Evolutionary conservation across 2,797 vertebrate genomes (phyloP).

Genomic region (Sebastiscus albofasciatus): DNA sequence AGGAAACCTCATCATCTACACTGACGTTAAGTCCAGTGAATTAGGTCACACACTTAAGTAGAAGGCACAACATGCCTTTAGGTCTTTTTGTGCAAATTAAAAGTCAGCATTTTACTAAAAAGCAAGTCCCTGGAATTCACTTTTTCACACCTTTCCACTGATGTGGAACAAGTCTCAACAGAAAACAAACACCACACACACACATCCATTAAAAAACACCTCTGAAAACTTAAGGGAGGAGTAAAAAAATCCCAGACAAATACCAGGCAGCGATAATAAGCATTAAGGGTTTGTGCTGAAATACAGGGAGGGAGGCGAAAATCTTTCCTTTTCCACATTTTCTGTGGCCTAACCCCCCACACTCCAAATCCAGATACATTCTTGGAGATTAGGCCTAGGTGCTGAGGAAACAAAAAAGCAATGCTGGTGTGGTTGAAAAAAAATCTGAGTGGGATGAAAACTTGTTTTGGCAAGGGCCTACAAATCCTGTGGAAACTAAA

Average conservation of each 20-base stretch:
- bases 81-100: not conserved
- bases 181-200: slow-evolving; percentile 15
- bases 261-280: slow-evolving; percentile 61
- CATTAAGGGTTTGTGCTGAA: slow-evolving; percentile 55
- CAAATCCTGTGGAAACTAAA: slow-evolving; percentile 27
- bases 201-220: not conserved
- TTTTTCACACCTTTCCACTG: slow-evolving; percentile 9
- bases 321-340: slow-evolving; percentile 56
- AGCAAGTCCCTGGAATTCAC: not conserved
- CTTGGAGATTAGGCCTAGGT: slow-evolving; percentile 68
- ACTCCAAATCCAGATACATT: slow-evolving; percentile 68
- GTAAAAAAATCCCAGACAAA: slow-evolving; percentile 50
- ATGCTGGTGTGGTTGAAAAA: slow-evolving; percentile 11
- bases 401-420: slow-evolving; percentile 64
- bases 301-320: slow-evolving; percentile 37
- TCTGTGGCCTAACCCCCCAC: slow-evolving; percentile 41
- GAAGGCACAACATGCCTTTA: not conserved
- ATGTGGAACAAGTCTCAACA: slow-evolving; percentile 41
- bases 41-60: not conserved
- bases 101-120: slow-evolving; percentile 12
- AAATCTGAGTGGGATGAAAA: slow-evolving; percentile 55
- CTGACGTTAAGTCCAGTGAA: not conserved
- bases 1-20: not conserved
- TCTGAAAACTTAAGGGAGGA: slow-evolving; percentile 18
- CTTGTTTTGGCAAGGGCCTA: slow-evolving; percentile 62